phyloP scores from a whole-genome alignment of 2,113 vertebrate species.

The Megalops atlanticus region DNA sequence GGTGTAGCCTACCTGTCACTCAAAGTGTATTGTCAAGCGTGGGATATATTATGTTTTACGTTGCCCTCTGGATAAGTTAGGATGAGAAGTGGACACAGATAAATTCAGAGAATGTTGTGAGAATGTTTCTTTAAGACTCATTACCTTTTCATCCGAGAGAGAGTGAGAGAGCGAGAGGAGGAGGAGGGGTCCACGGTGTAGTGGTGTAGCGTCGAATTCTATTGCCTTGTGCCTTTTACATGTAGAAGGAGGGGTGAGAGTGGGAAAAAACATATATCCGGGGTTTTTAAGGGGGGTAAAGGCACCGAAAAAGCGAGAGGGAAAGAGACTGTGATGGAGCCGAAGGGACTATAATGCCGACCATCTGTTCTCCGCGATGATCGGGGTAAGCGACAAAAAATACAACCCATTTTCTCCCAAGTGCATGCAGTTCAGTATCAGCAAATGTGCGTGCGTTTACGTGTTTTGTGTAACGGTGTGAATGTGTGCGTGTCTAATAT shows the following conservation, averaged over 20 bases:
- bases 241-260: conserved; percentile 66
- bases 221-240: conserved; percentile 64
- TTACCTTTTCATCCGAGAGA: conserved; percentile 61
- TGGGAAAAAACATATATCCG: conserved; percentile 63
- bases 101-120: conserved; percentile 33
- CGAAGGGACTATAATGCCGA: conserved; percentile 50
- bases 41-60: not conserved
- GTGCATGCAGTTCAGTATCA: conserved; percentile 8
- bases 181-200: conserved; percentile 25
- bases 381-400: conserved; percentile 60
- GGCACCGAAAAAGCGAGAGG: conserved; percentile 60
- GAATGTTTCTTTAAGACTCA: conserved; percentile 70
- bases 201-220: conserved; percentile 60
- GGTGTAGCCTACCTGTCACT: not conserved
- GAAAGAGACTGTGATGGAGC: conserved; percentile 61
- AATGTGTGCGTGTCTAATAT: conserved; percentile 10
- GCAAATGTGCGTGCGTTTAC: conserved; percentile 14
- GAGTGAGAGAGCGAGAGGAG: conserved; percentile 31
- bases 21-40: not conserved
- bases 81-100: not conserved
- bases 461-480: conserved; percentile 8
- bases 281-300: conserved; percentile 54
- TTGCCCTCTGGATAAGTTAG: not conserved
- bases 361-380: conserved; percentile 55
- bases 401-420: not conserved